A percentile compares a stretch with the other conserved stretches of the same genome.
These are phyloP conservation scores for Litocranius walleri DNA, from an alignment of 2,113 vertebrate species.

Conservation along the genomic window DNA sequence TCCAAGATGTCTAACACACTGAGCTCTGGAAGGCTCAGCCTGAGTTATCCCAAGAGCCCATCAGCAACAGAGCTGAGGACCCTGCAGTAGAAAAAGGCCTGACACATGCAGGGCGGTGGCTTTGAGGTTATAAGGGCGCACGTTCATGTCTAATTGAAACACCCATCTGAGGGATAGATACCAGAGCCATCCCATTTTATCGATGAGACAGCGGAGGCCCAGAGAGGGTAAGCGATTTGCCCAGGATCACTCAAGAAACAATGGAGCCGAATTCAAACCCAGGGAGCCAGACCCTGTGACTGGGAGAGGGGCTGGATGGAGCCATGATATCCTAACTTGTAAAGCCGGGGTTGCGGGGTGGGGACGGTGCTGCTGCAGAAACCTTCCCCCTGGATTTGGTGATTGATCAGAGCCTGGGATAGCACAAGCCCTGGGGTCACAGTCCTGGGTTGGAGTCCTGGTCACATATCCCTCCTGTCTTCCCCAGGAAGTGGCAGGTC, in stretches of 20 bases:
- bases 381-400: fast-evolving
- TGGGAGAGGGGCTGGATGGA: not conserved
- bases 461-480: not conserved
- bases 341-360: fast-evolving
- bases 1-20: not conserved
- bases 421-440: not conserved
- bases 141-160: fast-evolving
- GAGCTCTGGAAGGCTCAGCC: not conserved
- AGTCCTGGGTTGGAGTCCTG: too few relatives aligned
- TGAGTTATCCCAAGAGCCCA: not conserved
- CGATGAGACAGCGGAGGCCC: not conserved
- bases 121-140: not conserved
- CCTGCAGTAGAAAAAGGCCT: not conserved
- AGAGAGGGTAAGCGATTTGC: not conserved
- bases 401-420: not conserved
- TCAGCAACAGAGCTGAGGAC: not conserved
- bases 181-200: not conserved
- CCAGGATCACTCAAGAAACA: not conserved
- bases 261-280: not conserved
- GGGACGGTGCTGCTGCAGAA: not conserved
- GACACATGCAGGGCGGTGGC: not conserved
- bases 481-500: not conserved
- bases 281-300: not conserved
- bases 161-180: too few relatives aligned
- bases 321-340: not conserved